These are phyloP conservation scores for Athalia circularis DNA, from an alignment of 2,888 invertebrate species.

Conservation along the genomic window DNA sequence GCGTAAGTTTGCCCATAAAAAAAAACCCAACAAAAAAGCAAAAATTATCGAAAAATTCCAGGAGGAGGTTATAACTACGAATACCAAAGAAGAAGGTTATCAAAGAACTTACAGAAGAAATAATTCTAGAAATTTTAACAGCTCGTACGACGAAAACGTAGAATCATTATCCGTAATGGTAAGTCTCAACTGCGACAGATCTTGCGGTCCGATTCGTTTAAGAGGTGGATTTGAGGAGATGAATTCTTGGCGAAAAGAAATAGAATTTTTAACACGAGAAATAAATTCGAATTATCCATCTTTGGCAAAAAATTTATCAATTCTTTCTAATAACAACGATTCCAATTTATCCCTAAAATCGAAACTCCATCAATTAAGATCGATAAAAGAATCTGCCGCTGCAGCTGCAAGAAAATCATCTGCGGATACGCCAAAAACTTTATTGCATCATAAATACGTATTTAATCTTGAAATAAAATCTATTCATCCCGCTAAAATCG, in stretches of 20 bases:
- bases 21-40: not conserved
- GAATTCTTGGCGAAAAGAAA: conserved; percentile 22
- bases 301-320: conserved; percentile 10
- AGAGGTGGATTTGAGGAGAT: conserved; percentile 47
- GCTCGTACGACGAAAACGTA: not conserved
- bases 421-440: not conserved
- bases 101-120: conserved; percentile 51
- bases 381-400: conserved; percentile 10
- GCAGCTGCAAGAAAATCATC: not conserved
- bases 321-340: conserved; percentile 9
- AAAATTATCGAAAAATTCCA: conserved; percentile 13
- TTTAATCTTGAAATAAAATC: conserved; percentile 51
- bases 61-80: conserved; percentile 46
- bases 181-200: conserved; percentile 52
- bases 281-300: conserved; percentile 9
- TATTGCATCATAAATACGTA: conserved; percentile 44
- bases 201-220: conserved; percentile 47
- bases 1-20: conserved; percentile 16
- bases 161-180: conserved; percentile 38
- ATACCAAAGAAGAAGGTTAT: conserved; percentile 38
- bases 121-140: conserved; percentile 2
- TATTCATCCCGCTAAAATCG: conserved; percentile 48
- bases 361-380: conserved; percentile 18
- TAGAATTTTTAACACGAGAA: conserved; percentile 31
- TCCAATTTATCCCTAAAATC: not conserved